phyloP scores from a whole-genome alignment of 2,888 invertebrate species.

The Lycia hirtaria region DNA sequence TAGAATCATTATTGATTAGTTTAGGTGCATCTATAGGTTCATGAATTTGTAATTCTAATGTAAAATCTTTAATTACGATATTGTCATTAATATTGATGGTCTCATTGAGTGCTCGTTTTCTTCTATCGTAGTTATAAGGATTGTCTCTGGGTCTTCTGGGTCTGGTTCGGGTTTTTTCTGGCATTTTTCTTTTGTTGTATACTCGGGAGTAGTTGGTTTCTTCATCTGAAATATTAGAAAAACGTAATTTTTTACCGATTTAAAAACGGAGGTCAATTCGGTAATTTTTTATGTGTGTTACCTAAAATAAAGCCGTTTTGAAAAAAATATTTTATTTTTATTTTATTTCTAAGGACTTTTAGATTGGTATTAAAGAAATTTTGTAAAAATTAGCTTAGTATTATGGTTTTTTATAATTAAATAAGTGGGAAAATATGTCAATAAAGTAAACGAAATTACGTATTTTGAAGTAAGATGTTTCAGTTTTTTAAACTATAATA shows the following conservation, averaged over 20 bases:
- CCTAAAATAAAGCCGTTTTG: not conserved
- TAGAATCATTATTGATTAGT: not conserved
- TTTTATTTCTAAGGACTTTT: no score
- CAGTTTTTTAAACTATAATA: no score
- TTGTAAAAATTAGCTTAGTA: no score
- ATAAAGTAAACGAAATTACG: no score
- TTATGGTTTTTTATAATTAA: no score
- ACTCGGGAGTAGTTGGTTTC: conserved; percentile 46
- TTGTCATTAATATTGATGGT: conserved; percentile 51
- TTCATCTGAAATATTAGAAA: conserved; percentile 49
- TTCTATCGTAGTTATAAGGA: conserved; percentile 47
- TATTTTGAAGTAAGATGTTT: no score
- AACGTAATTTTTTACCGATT: no score
- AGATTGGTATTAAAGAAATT: no score
- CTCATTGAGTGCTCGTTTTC: conserved; percentile 55
- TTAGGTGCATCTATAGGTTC: conserved; percentile 25
- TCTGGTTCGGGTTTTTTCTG: conserved; percentile 25
- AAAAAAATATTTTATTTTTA: not conserved
- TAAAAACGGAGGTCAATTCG: no score
- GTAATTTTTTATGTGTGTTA: no score
- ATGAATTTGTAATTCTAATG: conserved; percentile 24
- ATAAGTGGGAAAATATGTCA: no score
- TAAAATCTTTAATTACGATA: conserved; percentile 36
- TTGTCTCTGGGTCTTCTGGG: conserved; percentile 27
- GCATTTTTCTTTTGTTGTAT: conserved; percentile 30